Conservation (phyloP, 2,113 vertebrate genomes). For the Cephalopholis sonnerati region DNA sequence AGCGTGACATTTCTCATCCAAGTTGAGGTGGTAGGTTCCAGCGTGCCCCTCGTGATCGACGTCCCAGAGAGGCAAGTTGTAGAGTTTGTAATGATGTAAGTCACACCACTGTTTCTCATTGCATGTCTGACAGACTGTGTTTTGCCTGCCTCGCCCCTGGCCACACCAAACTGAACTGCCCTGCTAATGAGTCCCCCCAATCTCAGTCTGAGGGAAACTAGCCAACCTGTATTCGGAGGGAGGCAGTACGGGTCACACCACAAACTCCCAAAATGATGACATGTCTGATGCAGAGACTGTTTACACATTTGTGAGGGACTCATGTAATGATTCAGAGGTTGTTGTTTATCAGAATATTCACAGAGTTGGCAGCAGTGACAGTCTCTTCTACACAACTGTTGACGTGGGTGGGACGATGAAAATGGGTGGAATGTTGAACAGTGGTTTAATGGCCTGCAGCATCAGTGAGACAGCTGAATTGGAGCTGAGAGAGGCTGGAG, state of each 20-base stretch:
- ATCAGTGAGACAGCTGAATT: too few relatives aligned
- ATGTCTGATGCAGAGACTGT: slow-evolving; percentile 16
- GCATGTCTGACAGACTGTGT: too few relatives aligned
- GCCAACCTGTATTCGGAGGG: too few relatives aligned
- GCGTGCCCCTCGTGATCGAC: not conserved
- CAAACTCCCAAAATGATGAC: slow-evolving; percentile 8
- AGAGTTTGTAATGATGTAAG: not conserved
- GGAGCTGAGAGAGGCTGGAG: too few relatives aligned
- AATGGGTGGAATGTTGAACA: too few relatives aligned
- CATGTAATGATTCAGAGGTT: not conserved
- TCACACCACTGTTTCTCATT: too few relatives aligned
- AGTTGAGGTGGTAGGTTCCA: not conserved
- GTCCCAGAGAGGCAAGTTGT: not conserved
- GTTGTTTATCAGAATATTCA: slow-evolving; percentile 34
- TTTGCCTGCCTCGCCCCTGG: too few relatives aligned
- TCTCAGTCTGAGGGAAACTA: too few relatives aligned
- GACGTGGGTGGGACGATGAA: not conserved
- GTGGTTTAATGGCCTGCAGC: too few relatives aligned
- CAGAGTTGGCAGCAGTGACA: slow-evolving; percentile 15
- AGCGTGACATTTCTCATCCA: too few relatives aligned
- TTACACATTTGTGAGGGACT: not conserved
- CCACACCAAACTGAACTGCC: too few relatives aligned
- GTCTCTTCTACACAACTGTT: slow-evolving; percentile 30
- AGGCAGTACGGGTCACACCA: not conserved
- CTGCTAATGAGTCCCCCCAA: too few relatives aligned